A percentile compares a stretch with the other conserved stretches of the same genome.
Conservation (phyloP, 2,797 vertebrate genomes). For the Cossypha niveicapilla region DNA sequence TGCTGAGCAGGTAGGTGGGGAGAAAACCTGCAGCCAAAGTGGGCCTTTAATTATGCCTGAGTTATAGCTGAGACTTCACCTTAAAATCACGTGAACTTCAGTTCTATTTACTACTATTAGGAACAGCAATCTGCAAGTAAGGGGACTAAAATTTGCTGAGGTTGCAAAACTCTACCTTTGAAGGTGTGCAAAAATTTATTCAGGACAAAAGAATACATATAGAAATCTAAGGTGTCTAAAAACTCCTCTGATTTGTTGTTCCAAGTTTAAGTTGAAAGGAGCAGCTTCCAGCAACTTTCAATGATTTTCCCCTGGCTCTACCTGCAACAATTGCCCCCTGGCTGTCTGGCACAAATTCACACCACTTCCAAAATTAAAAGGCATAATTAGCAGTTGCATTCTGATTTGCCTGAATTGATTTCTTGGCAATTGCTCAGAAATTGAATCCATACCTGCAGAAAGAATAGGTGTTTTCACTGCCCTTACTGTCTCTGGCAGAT, state of each 20-base stretch:
- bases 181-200: not conserved
- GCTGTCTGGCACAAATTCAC: not conserved
- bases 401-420: conserved; percentile 3
- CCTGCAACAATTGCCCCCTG: not conserved
- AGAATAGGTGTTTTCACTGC: not conserved
- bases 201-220: not conserved
- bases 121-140: not conserved
- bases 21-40: not conserved
- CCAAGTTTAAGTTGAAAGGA: not conserved
- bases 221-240: not conserved
- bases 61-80: not conserved
- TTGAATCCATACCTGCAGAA: conserved; percentile 11
- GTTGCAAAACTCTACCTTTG: not conserved
- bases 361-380: not conserved
- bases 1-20: not conserved
- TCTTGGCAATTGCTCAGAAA: conserved; percentile 13
- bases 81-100: not conserved
- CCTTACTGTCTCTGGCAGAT: not conserved
- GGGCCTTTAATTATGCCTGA: not conserved
- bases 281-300: not conserved
- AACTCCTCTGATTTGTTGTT: not conserved
- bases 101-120: not conserved
- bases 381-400: not conserved
- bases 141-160: not conserved
- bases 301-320: not conserved